Evolutionary conservation across 2,113 vertebrate genomes (phyloP).

Genomic region (Microtus montanus): DNA sequence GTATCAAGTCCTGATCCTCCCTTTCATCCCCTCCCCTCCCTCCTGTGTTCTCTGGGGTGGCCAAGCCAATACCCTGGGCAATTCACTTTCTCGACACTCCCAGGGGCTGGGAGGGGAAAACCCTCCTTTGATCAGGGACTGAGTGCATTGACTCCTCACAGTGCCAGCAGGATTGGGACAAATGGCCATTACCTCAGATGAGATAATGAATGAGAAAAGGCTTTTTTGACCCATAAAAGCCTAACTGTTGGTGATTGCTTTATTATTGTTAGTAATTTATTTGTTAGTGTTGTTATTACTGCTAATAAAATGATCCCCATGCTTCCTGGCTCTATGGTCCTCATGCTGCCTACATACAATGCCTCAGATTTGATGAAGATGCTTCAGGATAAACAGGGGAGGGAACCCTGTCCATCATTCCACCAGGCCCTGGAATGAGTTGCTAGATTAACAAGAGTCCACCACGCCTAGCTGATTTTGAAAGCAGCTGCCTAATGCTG

Average conservation of each 20-base stretch:
- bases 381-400: neutral
- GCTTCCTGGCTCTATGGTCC: neutral
- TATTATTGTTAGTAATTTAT: slow-evolving; percentile 51
- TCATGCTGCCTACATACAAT: neutral
- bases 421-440: neutral
- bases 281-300: slow-evolving; percentile 22
- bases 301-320: neutral
- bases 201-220: slow-evolving; percentile 66
- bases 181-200: slow-evolving; percentile 44
- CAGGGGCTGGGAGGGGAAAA: neutral
- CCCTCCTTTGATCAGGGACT: slow-evolving; percentile 43
- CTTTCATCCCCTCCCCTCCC: neutral
- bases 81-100: neutral
- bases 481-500: slow-evolving; percentile 17
- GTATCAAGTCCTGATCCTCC: neutral
- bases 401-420: neutral
- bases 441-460: neutral
- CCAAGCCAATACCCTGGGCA: neutral
- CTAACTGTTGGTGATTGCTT: slow-evolving; percentile 41
- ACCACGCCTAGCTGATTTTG: neutral
- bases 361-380: neutral
- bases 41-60: neutral
- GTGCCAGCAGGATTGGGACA: neutral
- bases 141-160: neutral
- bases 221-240: slow-evolving; percentile 14